Evolutionary conservation across 2,888 invertebrate species (phyloP).

Genomic region (Lithodes maja): DNA sequence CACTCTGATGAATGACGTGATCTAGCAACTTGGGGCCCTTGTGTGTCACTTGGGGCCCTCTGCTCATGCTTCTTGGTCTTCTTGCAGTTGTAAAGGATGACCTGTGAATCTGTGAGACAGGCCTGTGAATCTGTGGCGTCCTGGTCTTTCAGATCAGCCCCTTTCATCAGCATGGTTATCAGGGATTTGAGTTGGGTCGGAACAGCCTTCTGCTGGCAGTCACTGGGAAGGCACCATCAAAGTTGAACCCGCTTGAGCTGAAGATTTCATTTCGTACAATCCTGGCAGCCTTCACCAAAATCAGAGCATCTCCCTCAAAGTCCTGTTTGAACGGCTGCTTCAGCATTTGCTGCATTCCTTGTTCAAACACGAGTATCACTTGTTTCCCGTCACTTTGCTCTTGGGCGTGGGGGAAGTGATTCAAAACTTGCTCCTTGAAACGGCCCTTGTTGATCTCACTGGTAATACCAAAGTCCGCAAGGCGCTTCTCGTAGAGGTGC

Average conservation of each 20-base stretch:
- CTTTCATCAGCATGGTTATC: constrained; percentile 16
- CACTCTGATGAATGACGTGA: constrained; percentile 13
- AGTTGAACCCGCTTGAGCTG: no score
- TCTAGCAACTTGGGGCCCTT: background rate
- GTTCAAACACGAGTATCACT: no score
- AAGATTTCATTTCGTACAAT: no score
- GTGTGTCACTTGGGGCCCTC: background rate
- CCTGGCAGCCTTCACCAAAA: no score
- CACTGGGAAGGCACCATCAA: background rate
- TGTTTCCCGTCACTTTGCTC: no score
- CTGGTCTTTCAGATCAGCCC: constrained; percentile 4
- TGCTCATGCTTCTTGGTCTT: background rate
- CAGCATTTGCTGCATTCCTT: no score
- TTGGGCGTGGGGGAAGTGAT: no score
- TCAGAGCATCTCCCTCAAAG: no score
- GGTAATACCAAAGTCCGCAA: background rate
- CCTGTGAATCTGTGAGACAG: constrained; percentile 24
- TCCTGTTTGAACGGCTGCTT: no score
- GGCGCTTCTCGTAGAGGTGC: constrained; percentile 18
- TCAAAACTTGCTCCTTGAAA: no score
- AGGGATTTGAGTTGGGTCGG: constrained; percentile 15
- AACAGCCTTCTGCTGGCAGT: constrained; percentile 13
- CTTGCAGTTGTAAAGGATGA: constrained; percentile 13
- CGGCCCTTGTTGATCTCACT: no score
- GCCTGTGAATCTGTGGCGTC: background rate